phyloP scores from a whole-genome alignment of 2,113 vertebrate genomes.

The Zosterops japonicus region DNA sequence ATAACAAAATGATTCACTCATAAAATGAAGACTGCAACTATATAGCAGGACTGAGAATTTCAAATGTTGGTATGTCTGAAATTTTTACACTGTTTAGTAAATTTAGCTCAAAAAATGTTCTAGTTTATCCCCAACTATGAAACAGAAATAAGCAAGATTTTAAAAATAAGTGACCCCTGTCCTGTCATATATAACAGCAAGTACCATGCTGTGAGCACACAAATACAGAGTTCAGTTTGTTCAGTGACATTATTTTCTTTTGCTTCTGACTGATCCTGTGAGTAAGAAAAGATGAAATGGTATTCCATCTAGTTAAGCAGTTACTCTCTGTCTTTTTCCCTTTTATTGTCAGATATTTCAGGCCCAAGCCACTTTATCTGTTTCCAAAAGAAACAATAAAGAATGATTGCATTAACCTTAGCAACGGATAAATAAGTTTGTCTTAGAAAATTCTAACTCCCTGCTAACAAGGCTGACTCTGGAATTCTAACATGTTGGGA shows the following conservation, averaged over 20 bases:
- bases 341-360: not conserved
- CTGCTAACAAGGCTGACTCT: not conserved
- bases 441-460: not conserved
- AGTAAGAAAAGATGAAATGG: not conserved
- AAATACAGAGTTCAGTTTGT: not conserved
- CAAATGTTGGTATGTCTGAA: not conserved
- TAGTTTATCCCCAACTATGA: not conserved
- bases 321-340: not conserved
- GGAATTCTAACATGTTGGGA: not conserved
- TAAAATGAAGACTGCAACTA: not conserved
- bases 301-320: not conserved
- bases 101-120: not conserved
- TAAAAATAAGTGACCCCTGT: not conserved
- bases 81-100: not conserved
- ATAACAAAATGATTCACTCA: constrained; percentile 25
- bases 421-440: not conserved
- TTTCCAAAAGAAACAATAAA: not conserved
- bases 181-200: not conserved
- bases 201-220: not conserved
- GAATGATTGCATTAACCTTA: not conserved
- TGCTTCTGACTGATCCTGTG: not conserved
- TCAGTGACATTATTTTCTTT: not conserved
- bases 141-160: not conserved
- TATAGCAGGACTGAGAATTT: not conserved
- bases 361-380: not conserved